Base-by-base conservation (phyloP, 2,797 vertebrate genomes). In the Tiaroga cobitis region DNA sequence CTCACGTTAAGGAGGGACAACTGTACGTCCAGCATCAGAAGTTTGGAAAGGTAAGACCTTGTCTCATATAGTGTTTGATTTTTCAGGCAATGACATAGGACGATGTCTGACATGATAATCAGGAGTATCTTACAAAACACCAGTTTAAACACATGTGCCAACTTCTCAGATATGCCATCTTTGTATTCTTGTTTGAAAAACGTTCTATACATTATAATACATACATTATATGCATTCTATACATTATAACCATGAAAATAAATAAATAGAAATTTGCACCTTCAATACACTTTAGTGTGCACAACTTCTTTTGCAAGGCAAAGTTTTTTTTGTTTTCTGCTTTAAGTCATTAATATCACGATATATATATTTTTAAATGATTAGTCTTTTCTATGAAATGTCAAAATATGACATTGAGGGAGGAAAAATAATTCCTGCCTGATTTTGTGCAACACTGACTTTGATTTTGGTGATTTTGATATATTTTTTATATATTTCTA, bases 21-120 rank as follows among this genome's bases (percentile, higher is more conserved):
- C 95, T 96, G 61, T 95, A 94, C 81, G 95, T 96, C 82, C 95
- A 96, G 81, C 95, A 96, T 83, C 95, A 95, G 72, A 96, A 96
- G 94, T 96, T 96, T 90, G 95, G 95, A 21, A 96, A 96, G 95
- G 96, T 96, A 90, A 93, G 94, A 21, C 34, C 26, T 70, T 70
- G 37, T 56, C 32, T 32, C n/a, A 15, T 68, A 16, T 9, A 37
- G 3, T n/a, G 61, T 70, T 82, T 56, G 34, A 46, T 18, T 39
- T 15, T 16, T 39, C 13, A 80, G 43, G 43, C 29, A 26, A n/a
- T 69, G 65, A 51, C 32, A 54, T 61, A 67, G 49, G 61, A 32
- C 6, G 59, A 49, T n/a, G 63, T 34, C 11, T 69, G 63, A 54
- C 79, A 51, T 49, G 41, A 67, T 21, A 15, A 49, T 59, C 75